Evolutionary conservation across 2,888 invertebrate species (phyloP), one percentile per base, ranked within the genome.

Genomic region (Tipula helvola): DNA sequence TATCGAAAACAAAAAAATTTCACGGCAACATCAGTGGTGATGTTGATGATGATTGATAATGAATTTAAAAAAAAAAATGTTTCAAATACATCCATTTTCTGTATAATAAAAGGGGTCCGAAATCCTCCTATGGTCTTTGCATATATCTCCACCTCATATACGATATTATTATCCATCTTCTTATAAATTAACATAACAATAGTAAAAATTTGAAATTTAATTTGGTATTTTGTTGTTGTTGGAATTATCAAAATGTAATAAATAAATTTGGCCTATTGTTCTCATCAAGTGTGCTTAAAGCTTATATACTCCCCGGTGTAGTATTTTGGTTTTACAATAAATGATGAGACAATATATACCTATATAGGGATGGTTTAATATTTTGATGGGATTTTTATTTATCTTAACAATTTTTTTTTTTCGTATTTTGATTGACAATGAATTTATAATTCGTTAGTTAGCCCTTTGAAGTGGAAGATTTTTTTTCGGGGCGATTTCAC

Each of bases 1-100:
- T 71, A 13, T 4, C 71, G 28, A 71, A 71, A 71, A 71, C 18
- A 71, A 71, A 71, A 71, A 71, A 28, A 28, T 18, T 71, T 10
- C 71, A 71, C 71, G 71, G 71, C 71, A 71, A 71, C 71, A 71
- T 71, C 71, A 71, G 71, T 71, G 71, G 71, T 71, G 71, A 71
- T 71, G 71, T 71, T 71, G 71, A 71, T 71, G 71, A 71, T 71
- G 71, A 71, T 71, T 71, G 71, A 71, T 71, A 71, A 71, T 71
- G 71, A 71, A 71, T 71, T 71, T 1, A 28, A 28, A 28, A 71
- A 71, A 71, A 28, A 28, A 71, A 52, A 52, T 16, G 28, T 10
- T 52, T 52, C n/a, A 71, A 28, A 28, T 18, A 28, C 52, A 52
- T 52, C 28, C 71, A 28, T 13, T 57, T 71, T 28, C 28, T 18